These are phyloP conservation scores for Altica lythri DNA, from an alignment of 2,888 invertebrate genomes.

Conservation along the genomic window DNA sequence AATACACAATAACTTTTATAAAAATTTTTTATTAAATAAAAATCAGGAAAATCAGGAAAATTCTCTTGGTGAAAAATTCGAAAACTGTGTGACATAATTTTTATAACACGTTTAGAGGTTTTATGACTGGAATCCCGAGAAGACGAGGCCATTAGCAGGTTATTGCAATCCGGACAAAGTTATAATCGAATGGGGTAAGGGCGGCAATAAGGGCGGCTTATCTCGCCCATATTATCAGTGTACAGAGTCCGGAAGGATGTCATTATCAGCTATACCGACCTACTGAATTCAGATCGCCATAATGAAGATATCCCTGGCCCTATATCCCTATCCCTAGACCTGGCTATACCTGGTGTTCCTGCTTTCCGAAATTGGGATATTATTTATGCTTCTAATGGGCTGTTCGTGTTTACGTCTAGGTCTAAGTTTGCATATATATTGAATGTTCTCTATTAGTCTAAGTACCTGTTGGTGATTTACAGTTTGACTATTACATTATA, in stretches of 20 bases:
- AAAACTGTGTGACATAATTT: constrained; percentile 22
- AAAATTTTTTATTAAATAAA: too few relatives aligned
- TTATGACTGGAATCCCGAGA: constrained; percentile 17
- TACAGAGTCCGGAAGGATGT: constrained; percentile 52
- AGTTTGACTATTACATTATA: too few relatives aligned
- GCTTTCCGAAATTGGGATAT: constrained; percentile 20
- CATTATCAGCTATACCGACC: constrained; percentile 51
- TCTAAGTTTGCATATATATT: constrained; percentile 3
- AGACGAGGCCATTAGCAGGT: constrained; percentile 24
- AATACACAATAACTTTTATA: too few relatives aligned
- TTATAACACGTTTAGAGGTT: constrained; percentile 20
- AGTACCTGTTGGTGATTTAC: too few relatives aligned
- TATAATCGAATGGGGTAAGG: constrained; percentile 27
- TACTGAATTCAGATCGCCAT: constrained; percentile 41
- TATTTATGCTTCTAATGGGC: constrained; percentile 16
- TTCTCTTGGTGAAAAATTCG: constrained; percentile 11
- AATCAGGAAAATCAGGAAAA: constrained; percentile 24
- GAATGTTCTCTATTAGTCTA: neutral
- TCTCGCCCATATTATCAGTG: constrained; percentile 53
- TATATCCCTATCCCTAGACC: constrained; percentile 10
- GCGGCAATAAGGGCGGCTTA: constrained; percentile 44
- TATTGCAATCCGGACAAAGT: constrained; percentile 27
- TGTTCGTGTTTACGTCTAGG: constrained; percentile 2
- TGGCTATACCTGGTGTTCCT: constrained; percentile 9
- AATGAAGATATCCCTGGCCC: constrained; percentile 29